Evolutionary conservation across 2,888 invertebrate species (phyloP), one percentile per base, ranked within the genome.

Genomic region (Drosophila helvetica): DNA sequence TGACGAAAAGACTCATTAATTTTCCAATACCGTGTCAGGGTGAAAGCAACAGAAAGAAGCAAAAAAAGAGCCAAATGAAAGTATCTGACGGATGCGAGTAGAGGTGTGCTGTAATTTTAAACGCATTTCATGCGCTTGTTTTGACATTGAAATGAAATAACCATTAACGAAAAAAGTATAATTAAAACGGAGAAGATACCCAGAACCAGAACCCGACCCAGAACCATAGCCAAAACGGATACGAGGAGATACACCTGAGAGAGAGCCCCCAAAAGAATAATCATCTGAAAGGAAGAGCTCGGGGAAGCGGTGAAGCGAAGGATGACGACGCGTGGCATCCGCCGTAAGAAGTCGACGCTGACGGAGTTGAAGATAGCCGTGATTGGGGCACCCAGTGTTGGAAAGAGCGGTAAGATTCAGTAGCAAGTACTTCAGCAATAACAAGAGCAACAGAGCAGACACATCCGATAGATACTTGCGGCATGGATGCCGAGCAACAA

Each of bases 351-450:
- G 93, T 97, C 97, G 50, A 96, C 96, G 82, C 93, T 97, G 75
- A 95, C 96, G 71, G 97, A 98, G 93, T 96, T 98, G 79, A 98
- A 98, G 93, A 96, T 98, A 86, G 97, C 96, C 47, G 96, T 98
- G 81, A 93, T 98, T 79, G 98, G 98, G 63, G 96, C 96, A 64
- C 96, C 97, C 17, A 95, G 96, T 75, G 98, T 98, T 77, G 98
- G 98, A 73, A 98, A 98, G 93, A 98, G 97, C 92, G 98, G 98
- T 98, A 94, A 86, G 88, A 47, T 38, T 9, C 19, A 18, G 48
- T 51, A 25, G 22, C 47, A 60, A 45, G 46, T 66, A 50, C 50
- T 30, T 60, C 33, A 12, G 25, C 52, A 48, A 48, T 30, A 46
- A 47, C 50, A 45, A 18, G 46, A 33, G 33, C 25, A 9, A n/a